Evolutionary conservation across 2,797 vertebrate genomes (phyloP), one percentile per base, ranked within the genome.

Genomic region (Hybognathus amarus): DNA sequence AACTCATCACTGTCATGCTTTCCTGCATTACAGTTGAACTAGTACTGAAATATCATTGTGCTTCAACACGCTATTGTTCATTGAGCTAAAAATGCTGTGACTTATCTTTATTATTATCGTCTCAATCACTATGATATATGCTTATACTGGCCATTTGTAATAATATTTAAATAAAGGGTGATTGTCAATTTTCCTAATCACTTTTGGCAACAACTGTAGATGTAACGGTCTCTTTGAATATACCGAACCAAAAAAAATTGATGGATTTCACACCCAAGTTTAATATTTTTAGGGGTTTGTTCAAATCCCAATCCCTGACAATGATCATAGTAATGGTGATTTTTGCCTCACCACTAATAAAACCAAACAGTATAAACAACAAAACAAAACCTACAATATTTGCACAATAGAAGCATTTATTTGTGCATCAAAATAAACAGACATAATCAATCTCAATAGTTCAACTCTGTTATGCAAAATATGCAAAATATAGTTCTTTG

Each of bases 241-340:
- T 1, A n/a, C 54, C 22, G n/a, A n/a, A n/a, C 9, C 22, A 56
- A 5, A 27, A 63, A n/a, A 17, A 63, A n/a, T 0, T 11, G 54
- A 24, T 59, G 54, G 0, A 10, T 59, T n/a, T 59, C 54, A 59
- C 1, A 11, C 10, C 22, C 54, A 24, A 59, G 54, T 54, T 54
- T 22, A 30, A 69, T 45, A 17, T n/a, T 24, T 24, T 69, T 69
- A 69, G n/a, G 67, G n/a, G 22, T 42, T 70, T 68, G 67, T 68
- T 40, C 3, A n/a, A 69, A 69, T 70, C n/a, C 10, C 40, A 27
- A 45, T n/a, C n/a, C 24, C 27, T 18, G 13, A 70, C 42, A 5
- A 54, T 54, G 20, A 70, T n/a, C 40, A 18, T 18, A 47, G 27
- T 70, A 70, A 70, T 27, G 30, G 1, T 69, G 12, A 69, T 42